Evolutionary conservation across 2,888 invertebrate genomes (phyloP), one percentile per base, ranked within the genome.

Genomic region (Chrysolina americana): DNA sequence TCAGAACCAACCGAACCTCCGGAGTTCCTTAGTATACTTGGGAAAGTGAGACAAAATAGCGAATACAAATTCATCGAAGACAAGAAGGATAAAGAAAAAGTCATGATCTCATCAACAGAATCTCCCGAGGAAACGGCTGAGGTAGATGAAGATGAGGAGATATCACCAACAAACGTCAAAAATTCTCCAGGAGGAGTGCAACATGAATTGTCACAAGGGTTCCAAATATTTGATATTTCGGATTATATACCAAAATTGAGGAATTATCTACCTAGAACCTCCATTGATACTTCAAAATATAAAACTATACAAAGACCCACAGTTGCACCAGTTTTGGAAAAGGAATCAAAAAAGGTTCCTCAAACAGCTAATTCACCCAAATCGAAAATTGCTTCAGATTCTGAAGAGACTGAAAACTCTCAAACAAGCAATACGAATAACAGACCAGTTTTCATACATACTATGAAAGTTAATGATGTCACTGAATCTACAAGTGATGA

Each of bases 221-320:
- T 84, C 10, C 82, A 86, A 74, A 85, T 86, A 68, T 87, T 87
- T 74, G 87, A 88, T 75, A 86, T 87, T 44, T 80, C 80, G n/a
- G 87, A 87, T 21, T 87, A 84, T 71, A 72, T 86, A 23, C 87
- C 87, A 0, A 85, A 86, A 81, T 78, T 85, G 0, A 86, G 84
- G 76, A 84, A 80, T 68, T 86, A 86, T 74, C 79, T 76, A 56
- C 86, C 87, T 6, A 81, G 80, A 78, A 87, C 87, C 6, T 78
- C 83, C 0, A 85, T 88, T 41, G 87, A 88, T 76, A 86, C 85
- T 53, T 87, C 87, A 0, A 88, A 87, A 76, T 88, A 88, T 65
- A 87, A 87, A 80, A 87, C 86, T 4, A 88, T 88, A 53, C 81
- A 85, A 75, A 76, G 87, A 48, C 80, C 83, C 15, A 76, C 66